Base-by-base conservation (phyloP, 2,797 vertebrate species). In the Cyclura pinguis region DNA sequence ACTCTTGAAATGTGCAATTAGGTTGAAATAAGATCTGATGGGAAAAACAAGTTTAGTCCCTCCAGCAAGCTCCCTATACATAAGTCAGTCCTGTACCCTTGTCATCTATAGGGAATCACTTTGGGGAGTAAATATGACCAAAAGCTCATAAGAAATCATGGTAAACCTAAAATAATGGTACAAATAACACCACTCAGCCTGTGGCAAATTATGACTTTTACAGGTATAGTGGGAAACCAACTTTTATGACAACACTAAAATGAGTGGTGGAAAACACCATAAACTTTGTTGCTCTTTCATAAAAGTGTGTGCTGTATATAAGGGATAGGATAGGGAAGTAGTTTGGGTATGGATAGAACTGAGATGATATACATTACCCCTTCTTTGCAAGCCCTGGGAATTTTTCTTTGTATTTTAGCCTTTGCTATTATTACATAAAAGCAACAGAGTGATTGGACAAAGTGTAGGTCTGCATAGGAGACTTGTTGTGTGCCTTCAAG, bases 81-180 rank as follows among this genome's bases (percentile, higher is more conserved):
- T 74, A 86, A 89, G 85, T 84, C 35, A 93, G 84, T 52, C 9
- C n/a, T 80, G 84, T 94, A 87, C 84, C 20, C 32, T 1, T 72
- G 88, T 47, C 88, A 90, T 52, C 84, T 47, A 0, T 3, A 92
- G 77, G 85, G 80, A 27, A 57, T 91, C 35, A 67, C 92, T 94
- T 96, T 80, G 55, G 72, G 29, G 10, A 92, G 50, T 84, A 92
- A 92, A 92, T 88, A 91, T 93, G 57, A 50, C 92, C 90, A 87
- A 22, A 90, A 88, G 52, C n/a, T 94, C 82, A 82, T 78, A 90
- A 90, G 90, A 93, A 95, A 94, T 88, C 90, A 87, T 84, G 90
- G 72, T 87, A 93, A 94, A 86, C 74, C 84, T 95, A 92, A 95
- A 96, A 95, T 89, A 95, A 93, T 89, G 93, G 78, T 93, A 94